Evolutionary conservation across 1,140 invertebrate genomes (phyloP).

Genomic region (Gerris buenoi): DNA sequence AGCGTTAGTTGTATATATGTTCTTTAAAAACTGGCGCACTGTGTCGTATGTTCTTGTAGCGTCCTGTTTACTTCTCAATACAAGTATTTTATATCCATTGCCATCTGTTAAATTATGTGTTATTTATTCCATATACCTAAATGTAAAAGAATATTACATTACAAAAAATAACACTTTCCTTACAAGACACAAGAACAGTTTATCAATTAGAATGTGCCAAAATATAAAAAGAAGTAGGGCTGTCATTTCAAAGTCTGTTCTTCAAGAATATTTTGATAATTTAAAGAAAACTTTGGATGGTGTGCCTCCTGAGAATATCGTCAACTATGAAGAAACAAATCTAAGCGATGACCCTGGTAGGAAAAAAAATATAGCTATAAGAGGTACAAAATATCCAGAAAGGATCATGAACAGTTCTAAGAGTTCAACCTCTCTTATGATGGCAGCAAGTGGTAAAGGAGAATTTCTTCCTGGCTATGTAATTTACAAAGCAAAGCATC

Average conservation of each 20-base stretch:
- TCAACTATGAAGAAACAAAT: not conserved
- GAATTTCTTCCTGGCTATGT: not conserved
- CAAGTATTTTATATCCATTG: too few species aligned
- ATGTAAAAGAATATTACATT: too few species aligned
- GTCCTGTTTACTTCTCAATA: too few species aligned
- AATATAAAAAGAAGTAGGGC: not conserved
- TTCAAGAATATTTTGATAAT: not conserved
- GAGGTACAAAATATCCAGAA: not conserved
- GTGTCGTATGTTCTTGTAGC: too few species aligned
- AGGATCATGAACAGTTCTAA: not conserved
- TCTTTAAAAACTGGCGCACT: too few species aligned
- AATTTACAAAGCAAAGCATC: not conserved
- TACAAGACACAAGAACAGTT: too few species aligned
- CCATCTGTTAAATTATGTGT: too few species aligned
- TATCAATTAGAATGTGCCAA: too few species aligned
- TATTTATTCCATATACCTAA: too few species aligned
- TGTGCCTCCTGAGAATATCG: not conserved
- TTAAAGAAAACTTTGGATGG: not conserved
- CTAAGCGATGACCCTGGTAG: not conserved
- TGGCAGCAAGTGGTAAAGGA: not conserved
- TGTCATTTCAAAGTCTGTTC: not conserved
- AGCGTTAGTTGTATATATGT: too few species aligned
- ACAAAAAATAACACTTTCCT: too few species aligned
- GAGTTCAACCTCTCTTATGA: not conserved
- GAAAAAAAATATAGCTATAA: not conserved